Conservation (phyloP, 2,888 invertebrate species). For the Lycophotia porphyrea region DNA sequence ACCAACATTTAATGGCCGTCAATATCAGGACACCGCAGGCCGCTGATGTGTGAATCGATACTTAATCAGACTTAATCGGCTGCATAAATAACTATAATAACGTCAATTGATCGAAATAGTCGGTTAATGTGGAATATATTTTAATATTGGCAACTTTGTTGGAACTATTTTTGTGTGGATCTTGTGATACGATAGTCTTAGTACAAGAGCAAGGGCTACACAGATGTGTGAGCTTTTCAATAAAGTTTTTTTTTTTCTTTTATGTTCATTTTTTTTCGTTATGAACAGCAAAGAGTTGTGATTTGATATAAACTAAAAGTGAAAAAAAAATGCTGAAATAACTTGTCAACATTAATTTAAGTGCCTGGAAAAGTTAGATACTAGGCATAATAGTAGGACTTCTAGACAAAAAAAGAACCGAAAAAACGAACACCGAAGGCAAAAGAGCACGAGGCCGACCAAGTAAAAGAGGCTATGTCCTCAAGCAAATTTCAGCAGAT, state of each 20-base stretch:
- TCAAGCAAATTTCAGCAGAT: too few species aligned
- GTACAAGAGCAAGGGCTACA: too few species aligned
- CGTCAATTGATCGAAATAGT: constrained; percentile 48
- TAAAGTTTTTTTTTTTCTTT: not conserved
- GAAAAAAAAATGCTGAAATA: not conserved
- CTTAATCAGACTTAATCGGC: constrained; percentile 65
- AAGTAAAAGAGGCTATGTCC: too few species aligned
- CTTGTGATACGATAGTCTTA: too few species aligned
- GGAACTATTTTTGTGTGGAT: not conserved
- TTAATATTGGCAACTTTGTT: constrained; percentile 37
- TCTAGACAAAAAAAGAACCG: not conserved
- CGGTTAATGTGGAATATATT: constrained; percentile 36
- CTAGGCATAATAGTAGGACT: not conserved
- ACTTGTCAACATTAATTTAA: not conserved
- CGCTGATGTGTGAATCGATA: constrained; percentile 62
- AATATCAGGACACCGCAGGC: constrained; percentile 59
- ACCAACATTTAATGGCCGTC: constrained; percentile 55
- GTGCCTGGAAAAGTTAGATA: not conserved
- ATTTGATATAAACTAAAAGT: not conserved
- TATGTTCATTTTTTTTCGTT: not conserved
- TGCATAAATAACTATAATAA: constrained; percentile 62
- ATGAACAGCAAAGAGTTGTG: not conserved
- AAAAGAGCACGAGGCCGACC: too few species aligned
- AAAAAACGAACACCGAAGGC: too few species aligned
- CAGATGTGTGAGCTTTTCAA: too few species aligned